Evolutionary conservation across 1,140 invertebrate genomes (phyloP), one percentile per base, ranked within the genome.

Genomic region (Trinorchestia longiramus): DNA sequence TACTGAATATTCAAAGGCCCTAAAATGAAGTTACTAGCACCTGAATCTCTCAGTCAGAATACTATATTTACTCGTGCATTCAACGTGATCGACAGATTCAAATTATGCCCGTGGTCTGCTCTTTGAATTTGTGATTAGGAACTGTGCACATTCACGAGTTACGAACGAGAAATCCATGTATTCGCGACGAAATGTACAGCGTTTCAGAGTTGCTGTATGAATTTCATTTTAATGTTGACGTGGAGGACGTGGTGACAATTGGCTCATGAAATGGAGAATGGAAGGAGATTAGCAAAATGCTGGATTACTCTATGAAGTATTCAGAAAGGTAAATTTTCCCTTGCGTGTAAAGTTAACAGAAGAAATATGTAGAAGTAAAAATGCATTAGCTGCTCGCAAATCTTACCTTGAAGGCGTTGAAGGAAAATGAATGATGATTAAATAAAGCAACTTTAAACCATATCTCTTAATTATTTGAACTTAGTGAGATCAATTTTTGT

Each of bases 11-110:
- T 94, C 92, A 94, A 47, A 44, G 44, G 62, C 8, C 19, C 43
- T 11, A n/a, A 94, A 94, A 94, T 94, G 92, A 94, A 94, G 92
- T 94, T 94, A 94, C 92, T n/a, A 94, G 41, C 92, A 45, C 92
- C 92, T 94, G 92, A 94, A 94, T 94, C 44, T 45, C 92, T 94
- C 47, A 53, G 43, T 43, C 43, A 47, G 43, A 47, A 45, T 45
- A 44, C 43, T 43, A 44, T 43, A 94, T 94, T 94, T 45, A 47
- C 92, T 43, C 40, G 92, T 11, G 43, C 43, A n/a, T 47, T 94
- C 92, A 47, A n/a, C 6, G 43, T 94, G 43, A 94, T 94, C 92
- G 92, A 94, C 43, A 47, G 43, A 47, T 11, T 0, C 44, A 94
- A 94, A 94, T 94, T 94, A 94, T 94, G 40, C 92, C 40, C 92